Base-by-base conservation (phyloP, 2,797 vertebrate genomes). In the Sebastes aleutianus region DNA sequence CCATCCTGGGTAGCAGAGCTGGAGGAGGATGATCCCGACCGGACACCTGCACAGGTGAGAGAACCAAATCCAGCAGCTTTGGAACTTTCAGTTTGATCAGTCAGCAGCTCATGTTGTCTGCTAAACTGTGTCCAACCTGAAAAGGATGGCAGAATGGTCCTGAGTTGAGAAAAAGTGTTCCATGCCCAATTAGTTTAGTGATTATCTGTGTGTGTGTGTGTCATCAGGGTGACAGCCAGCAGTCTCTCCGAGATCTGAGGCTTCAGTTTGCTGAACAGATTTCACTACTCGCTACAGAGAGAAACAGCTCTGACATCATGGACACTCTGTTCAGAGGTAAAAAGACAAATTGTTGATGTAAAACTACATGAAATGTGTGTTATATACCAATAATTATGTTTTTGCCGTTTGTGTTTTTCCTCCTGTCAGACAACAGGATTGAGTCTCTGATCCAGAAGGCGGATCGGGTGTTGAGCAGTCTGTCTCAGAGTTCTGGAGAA, bases 401-500 rank as follows among this genome's bases (percentile, higher is more conserved):
- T 63, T 13, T 59, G 26, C 39, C 5, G 1, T 69, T 12, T 50
- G 22, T 64, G 18, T 58, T 18, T 53, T 62, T 29, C 32, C 5
- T 71, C 43, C 47, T 18, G 5, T 61, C 78, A 93, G 93, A 90
- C 20, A 77, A 79, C 72, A 83, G 71, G 70, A 78, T 94, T 0
- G 88, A 92, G 70, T 78, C 80, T 76, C 84, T 96, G 85, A 95
- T 96, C 74, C 91, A 91, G 76, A 96, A 96, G 83, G 95, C 94
- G 0, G 94, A 96, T 79, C 89, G 73, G 82, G 93, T 88, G 62
- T 85, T 96, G 75, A 93, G 88, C 59, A 82, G 85, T 32, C 82
- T 94, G 50, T 85, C 82, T 47, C 83, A 31, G 56, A 77, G 78
- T 27, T 70, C 58, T 66, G 77, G 50, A 70, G 74, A 67, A 69